These are phyloP conservation scores for Dipodomys merriami DNA, from an alignment of 2,113 vertebrate genomes.

Conservation along the genomic window DNA sequence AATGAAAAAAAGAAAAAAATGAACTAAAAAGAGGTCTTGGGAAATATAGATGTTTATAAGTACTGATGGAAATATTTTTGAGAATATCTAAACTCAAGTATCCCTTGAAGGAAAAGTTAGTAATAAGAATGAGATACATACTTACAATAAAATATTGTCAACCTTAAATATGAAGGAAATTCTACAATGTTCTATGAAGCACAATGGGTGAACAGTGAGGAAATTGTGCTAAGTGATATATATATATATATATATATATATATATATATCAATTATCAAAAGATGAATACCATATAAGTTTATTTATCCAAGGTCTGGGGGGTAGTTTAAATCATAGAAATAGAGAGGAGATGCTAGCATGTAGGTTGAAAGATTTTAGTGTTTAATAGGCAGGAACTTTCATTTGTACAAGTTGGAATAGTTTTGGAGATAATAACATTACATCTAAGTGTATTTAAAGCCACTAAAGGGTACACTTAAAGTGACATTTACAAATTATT, in stretches of 20 bases:
- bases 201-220: not conserved
- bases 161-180: not conserved
- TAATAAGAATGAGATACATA: not conserved
- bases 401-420: no score
- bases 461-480: not conserved
- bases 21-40: not conserved
- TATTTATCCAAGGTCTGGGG: not conserved
- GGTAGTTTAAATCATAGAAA: not conserved
- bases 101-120: not conserved
- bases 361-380: not conserved
- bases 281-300: not conserved
- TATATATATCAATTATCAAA: no score
- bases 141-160: no score
- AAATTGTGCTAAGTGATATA: not conserved
- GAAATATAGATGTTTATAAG: fast-evolving
- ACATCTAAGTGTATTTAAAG: not conserved
- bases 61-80: not conserved
- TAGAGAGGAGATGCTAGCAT: no score
- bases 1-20: no score
- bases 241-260: no score
- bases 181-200: not conserved
- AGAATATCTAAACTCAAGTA: not conserved
- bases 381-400: not conserved
- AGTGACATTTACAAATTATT: not conserved
- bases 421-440: not conserved